Evolutionary conservation across 2,888 invertebrate species (phyloP).

Genomic region (Microplitis deprimator): DNA sequence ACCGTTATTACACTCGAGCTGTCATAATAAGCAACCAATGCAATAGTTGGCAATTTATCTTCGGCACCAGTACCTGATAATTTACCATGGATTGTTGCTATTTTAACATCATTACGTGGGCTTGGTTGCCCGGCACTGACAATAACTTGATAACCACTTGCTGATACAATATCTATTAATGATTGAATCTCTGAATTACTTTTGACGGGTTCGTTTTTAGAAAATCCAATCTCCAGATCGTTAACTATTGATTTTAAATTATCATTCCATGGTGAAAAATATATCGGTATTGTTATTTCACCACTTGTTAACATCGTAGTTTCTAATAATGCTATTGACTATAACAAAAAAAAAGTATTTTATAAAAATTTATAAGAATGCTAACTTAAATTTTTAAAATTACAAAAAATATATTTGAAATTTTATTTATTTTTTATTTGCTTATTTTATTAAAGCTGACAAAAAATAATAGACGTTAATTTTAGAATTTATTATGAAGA

Average conservation of each 20-base stretch:
- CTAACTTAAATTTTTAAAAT: not conserved
- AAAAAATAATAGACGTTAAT: too few relatives aligned
- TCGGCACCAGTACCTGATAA: slow-evolving; percentile 82
- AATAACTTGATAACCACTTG: slow-evolving; percentile 95
- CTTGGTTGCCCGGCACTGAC: slow-evolving; percentile 82
- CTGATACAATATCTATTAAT: slow-evolving; percentile 88
- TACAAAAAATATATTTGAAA: not conserved
- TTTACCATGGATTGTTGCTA: slow-evolving; percentile 90
- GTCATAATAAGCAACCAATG: slow-evolving; percentile 94
- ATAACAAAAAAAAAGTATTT: slow-evolving; percentile 38
- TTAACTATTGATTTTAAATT: slow-evolving; percentile 83
- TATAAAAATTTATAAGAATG: slow-evolving; percentile 3
- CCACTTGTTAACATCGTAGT: slow-evolving; percentile 84
- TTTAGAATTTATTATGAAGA: too few relatives aligned
- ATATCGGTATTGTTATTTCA: slow-evolving; percentile 88
- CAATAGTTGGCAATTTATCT: slow-evolving; percentile 86
- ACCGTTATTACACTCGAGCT: slow-evolving; percentile 92
- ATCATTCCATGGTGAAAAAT: slow-evolving; percentile 84
- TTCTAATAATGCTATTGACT: slow-evolving; percentile 86
- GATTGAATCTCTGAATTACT: slow-evolving; percentile 85
- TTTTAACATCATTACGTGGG: slow-evolving; percentile 83
- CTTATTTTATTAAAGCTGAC: too few relatives aligned
- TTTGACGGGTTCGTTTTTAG: slow-evolving; percentile 74
- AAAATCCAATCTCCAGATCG: slow-evolving; percentile 81
- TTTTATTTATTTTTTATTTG: too few relatives aligned